A percentile compares a stretch with the other conserved stretches of the same genome.
Evolutionary conservation across 2,888 invertebrate genomes (phyloP).

Genomic region (Ferrisia virgata): DNA sequence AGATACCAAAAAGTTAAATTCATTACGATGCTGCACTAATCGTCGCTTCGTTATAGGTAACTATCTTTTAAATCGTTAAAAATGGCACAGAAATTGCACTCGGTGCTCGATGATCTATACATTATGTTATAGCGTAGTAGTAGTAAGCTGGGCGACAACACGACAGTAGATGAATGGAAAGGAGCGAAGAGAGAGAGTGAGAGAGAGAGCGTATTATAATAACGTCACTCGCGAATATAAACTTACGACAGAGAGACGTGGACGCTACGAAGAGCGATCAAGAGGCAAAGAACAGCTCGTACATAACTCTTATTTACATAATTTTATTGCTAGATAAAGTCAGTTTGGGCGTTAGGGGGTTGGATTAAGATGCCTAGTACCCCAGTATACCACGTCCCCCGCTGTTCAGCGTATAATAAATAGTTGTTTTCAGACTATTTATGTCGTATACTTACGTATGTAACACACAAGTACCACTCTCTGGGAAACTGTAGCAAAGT

Average conservation of each 20-base stretch:
- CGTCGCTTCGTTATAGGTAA: not conserved
- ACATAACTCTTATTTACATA: conserved; percentile 44
- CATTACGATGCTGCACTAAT: no score
- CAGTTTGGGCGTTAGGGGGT: conserved; percentile 44
- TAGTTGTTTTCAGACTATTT: conserved; percentile 45
- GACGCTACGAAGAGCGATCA: no score
- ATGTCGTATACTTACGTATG: not conserved
- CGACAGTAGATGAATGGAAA: not conserved
- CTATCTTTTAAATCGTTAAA: not conserved
- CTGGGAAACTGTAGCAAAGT: no score
- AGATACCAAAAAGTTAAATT: no score
- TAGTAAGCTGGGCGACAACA: no score
- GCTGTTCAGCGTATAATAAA: conserved; percentile 39
- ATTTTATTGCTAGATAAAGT: conserved; percentile 45
- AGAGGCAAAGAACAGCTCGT: conserved; percentile 36
- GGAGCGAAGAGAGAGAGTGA: not conserved
- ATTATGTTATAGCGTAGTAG: not conserved
- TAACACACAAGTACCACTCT: no score
- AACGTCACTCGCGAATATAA: conserved; percentile 36
- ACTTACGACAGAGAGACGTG: conserved; percentile 41
- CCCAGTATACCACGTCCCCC: conserved; percentile 18
- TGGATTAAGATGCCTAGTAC: conserved; percentile 35
- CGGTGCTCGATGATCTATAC: not conserved
- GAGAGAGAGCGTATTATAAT: no score
- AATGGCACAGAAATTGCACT: not conserved